Evolutionary conservation across 2,888 invertebrate species (phyloP).

Genomic region (Idaea biselata): DNA sequence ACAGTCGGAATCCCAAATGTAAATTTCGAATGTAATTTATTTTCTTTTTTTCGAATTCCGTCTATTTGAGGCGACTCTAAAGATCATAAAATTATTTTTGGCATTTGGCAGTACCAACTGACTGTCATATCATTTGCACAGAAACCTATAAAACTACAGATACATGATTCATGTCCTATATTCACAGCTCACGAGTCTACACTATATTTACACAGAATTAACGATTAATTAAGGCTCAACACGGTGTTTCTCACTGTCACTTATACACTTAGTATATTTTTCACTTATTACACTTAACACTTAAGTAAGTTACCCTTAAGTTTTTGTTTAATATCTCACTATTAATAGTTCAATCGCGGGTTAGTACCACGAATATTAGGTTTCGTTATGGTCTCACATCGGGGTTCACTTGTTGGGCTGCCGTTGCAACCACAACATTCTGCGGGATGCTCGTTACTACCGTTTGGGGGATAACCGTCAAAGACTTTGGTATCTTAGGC

Average conservation of each 20-base stretch:
- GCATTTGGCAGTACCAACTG: conserved; percentile 15
- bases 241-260: conserved; percentile 41
- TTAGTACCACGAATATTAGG: conserved; percentile 56
- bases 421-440: conserved; percentile 19
- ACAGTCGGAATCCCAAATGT: no score
- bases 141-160: conserved; percentile 37
- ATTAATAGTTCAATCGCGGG: conserved; percentile 36
- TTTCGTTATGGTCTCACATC: conserved; percentile 66
- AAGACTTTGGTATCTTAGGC: conserved; percentile 90
- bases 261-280: conserved; percentile 27
- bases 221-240: conserved; percentile 71
- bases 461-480: conserved; percentile 88
- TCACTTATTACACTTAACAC: conserved; percentile 45
- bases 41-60: no score
- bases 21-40: no score
- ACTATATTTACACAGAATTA: conserved; percentile 66
- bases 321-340: conserved; percentile 30
- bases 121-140: conserved; percentile 65
- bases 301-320: conserved; percentile 11
- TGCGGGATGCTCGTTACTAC: conserved; percentile 31
- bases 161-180: conserved; percentile 28
- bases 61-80: neutral
- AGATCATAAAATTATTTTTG: neutral
- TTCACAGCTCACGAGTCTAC: conserved; percentile 64
- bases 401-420: conserved; percentile 29